Base-by-base conservation (phyloP, 2,113 vertebrate genomes). In the Megaleporinus macrocephalus region DNA sequence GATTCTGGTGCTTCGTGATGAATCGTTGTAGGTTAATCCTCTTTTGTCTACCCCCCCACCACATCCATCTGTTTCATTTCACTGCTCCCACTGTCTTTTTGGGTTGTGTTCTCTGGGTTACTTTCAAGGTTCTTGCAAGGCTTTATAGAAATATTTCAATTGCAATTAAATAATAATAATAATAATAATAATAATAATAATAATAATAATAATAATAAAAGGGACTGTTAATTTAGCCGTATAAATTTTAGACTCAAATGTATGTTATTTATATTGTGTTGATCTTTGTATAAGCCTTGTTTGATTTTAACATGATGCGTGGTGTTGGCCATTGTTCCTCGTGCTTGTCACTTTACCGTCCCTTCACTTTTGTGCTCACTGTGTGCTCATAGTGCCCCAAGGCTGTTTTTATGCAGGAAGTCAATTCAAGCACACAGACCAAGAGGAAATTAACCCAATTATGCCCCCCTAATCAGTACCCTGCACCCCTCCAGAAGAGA, bases 391-490 rank as follows among this genome's bases (percentile, higher is more conserved):
- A 27, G 57, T 41, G 73, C 69, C 73, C 65, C n/a, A 36, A 75
- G 73, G 74, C 81, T 65, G 79, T 75, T 84, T 83, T 81, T 86
- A 76, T 83, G 57, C 70, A 80, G 59, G 27, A 79, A 75, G 59
- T 66, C 76, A 65, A 83, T 82, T 86, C 78, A 85, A 84, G 78
- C 73, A 73, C 47, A 80, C 75, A 78, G 73, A 78, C 79, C n/a
- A 57, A 79, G 69, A 81, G 83, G 66, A 85, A 86, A 88, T 88
- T 80, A 84, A 86, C 81, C 86, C 77, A 85, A 84, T 86, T 87
- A 81, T 84, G 79, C 70, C 80, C 66, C 41, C 75, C 22, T 87
- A 84, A 87, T 89, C 84, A 80, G 78, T 73, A 53, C 71, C 78
- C 87, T 75, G 80, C 76, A 86, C 76, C 75, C 62, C 71, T 78